phyloP scores from a whole-genome alignment of 2,797 vertebrate species.

The Hephaestus fuliginosus region DNA sequence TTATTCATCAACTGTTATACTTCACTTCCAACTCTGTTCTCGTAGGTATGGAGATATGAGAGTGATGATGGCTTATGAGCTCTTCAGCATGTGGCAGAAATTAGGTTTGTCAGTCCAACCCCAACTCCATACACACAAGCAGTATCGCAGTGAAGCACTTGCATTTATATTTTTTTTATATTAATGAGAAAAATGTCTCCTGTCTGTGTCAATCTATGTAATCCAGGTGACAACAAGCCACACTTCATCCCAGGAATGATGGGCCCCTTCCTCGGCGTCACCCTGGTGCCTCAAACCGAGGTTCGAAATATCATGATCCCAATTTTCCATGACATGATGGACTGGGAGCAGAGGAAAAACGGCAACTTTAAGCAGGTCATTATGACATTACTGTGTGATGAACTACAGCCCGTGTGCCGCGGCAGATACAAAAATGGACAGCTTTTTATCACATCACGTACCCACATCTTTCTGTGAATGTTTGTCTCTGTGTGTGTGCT shows the following conservation, averaged over 20 bases:
- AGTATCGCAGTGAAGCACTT: neutral
- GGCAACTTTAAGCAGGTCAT: slow-evolving; percentile 99
- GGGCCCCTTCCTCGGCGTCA: slow-evolving; percentile 97
- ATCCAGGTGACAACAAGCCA: slow-evolving; percentile 97
- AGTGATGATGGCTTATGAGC: slow-evolving; percentile 98
- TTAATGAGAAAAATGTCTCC: neutral
- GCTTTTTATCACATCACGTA: slow-evolving; percentile 34
- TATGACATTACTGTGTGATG: neutral
- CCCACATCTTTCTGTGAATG: slow-evolving; percentile 42
- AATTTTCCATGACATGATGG: slow-evolving; percentile 99
- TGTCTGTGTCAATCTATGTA: slow-evolving; percentile 25
- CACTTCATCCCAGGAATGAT: slow-evolving; percentile 99
- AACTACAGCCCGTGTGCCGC: slow-evolving; percentile 2
- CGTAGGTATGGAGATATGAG: slow-evolving; percentile 96
- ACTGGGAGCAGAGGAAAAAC: slow-evolving; percentile 98
- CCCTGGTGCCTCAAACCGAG: slow-evolving; percentile 95
- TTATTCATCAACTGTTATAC: neutral
- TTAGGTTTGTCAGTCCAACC: slow-evolving; percentile 84
- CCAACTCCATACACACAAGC: neutral
- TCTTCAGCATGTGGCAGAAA: slow-evolving; percentile 99
- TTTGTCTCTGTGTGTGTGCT: slow-evolving; percentile 39
- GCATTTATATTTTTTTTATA: neutral
- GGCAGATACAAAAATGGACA: neutral
- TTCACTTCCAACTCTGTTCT: slow-evolving; percentile 14
- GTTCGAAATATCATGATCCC: slow-evolving; percentile 99